Evolutionary conservation across 1,140 invertebrate species (phyloP), one percentile per base, ranked within the genome.

Genomic region (Atta colombica): DNA sequence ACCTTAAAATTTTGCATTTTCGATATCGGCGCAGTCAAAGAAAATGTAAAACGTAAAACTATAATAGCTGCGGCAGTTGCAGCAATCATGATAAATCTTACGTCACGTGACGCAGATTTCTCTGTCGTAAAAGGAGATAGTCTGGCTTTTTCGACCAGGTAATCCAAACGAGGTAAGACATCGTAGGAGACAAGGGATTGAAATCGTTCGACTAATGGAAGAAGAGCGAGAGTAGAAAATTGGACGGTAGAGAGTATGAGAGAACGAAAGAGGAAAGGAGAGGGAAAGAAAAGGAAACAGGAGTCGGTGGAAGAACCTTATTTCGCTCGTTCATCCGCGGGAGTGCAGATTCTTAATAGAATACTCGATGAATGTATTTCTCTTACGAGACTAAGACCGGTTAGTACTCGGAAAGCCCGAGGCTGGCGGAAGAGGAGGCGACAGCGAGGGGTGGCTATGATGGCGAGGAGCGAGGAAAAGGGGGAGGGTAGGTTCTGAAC

Each of bases 321-420:
- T 91, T 90, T 91, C 89, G 84, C 88, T 89, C 90, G 91, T 92
- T 92, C 90, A 92, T 92, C 91, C 91, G 87, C 84, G 86, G 69
- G 89, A 92, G 89, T 89, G 92, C 88, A 92, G 91, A 92, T 93
- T 92, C 92, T 92, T 93, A 93, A 93, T 93, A 93, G 92, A 93
- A 93, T 93, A 92, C 91, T 93, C 92, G 92, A 93, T 93, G 92
- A 93, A 93, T 92, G 91, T 92, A 93, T 92, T 93, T 92, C 92
- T 92, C 92, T 92, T 92, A 88, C 88, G 90, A 88, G 92, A 88
- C 88, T 88, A 87, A 87, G 90, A 89, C 89, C 87, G 86, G 91
- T 89, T 90, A 84, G 80, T 74, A 89, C 55, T 69, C 86, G 77
- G 72, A 61, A 85, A 72, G 82, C 77, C 74, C 25, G 65, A 84